These are phyloP conservation scores for Pomatostomus ruficeps DNA, from an alignment of 2,113 vertebrate genomes.

Conservation along the genomic window DNA sequence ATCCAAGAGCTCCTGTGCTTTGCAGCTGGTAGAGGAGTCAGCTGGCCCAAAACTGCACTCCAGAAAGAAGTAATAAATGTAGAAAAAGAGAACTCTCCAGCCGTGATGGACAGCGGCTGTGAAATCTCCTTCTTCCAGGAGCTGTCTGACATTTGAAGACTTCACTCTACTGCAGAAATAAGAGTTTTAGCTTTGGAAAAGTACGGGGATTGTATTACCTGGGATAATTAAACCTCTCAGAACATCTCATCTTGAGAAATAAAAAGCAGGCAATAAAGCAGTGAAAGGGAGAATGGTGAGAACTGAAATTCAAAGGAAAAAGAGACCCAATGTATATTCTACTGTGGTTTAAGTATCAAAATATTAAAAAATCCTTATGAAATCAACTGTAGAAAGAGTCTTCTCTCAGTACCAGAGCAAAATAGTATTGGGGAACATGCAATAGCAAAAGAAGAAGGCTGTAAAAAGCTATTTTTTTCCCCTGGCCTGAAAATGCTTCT, in stretches of 20 bases:
- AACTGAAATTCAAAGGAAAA: background rate
- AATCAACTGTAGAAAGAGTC: background rate
- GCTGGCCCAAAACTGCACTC: background rate
- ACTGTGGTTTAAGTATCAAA: background rate
- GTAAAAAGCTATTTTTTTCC: background rate
- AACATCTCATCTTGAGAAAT: background rate
- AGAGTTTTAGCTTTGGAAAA: background rate
- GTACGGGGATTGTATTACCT: background rate
- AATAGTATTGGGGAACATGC: background rate
- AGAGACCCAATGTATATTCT: background rate
- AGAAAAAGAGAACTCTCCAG: background rate
- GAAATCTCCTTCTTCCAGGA: background rate
- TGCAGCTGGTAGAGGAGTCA: background rate
- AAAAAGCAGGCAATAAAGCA: background rate
- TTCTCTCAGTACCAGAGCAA: background rate
- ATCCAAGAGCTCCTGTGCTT: background rate
- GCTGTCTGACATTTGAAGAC: background rate
- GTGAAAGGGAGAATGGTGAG: background rate
- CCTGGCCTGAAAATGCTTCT: background rate
- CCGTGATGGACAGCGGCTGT: background rate
- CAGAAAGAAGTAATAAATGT: background rate
- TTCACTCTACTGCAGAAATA: background rate
- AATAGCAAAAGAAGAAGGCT: background rate
- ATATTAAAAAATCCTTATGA: background rate
- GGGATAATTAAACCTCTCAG: background rate